phyloP scores from a whole-genome alignment of 2,797 vertebrate genomes.

The Chiroxiphia lanceolata region DNA sequence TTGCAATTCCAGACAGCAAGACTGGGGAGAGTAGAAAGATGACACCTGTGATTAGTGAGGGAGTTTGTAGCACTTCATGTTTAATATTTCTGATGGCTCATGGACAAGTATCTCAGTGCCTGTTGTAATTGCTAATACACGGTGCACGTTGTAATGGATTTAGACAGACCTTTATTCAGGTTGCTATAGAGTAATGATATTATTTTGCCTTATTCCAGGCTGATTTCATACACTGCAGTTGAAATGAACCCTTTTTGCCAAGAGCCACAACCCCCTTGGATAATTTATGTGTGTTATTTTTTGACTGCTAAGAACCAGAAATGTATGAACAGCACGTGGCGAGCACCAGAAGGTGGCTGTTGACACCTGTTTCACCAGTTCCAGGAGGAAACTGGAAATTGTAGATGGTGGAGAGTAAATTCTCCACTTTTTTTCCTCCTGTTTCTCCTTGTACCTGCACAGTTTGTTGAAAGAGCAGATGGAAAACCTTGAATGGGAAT shows the following conservation, averaged over 20 bases:
- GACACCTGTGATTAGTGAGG: neutral
- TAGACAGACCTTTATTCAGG: neutral
- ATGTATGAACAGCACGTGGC: neutral
- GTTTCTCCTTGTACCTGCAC: neutral
- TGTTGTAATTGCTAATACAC: neutral
- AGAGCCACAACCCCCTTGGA: neutral
- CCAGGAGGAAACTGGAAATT: neutral
- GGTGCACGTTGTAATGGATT: neutral
- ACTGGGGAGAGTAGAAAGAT: neutral
- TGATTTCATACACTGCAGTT: neutral
- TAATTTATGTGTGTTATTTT: neutral
- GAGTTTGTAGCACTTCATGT: neutral
- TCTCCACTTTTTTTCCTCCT: neutral
- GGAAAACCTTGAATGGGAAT: neutral
- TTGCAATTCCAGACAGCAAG: neutral
- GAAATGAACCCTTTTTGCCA: neutral
- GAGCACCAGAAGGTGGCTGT: neutral
- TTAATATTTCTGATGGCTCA: neutral
- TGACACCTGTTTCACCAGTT: neutral
- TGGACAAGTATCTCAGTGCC: neutral
- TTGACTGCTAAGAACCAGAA: neutral
- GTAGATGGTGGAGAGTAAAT: neutral
- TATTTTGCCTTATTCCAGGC: neutral
- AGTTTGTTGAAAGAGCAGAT: neutral
- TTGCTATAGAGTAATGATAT: neutral